Conservation (phyloP, 2,797 vertebrate genomes). For the Pogonophryne albipinna region DNA sequence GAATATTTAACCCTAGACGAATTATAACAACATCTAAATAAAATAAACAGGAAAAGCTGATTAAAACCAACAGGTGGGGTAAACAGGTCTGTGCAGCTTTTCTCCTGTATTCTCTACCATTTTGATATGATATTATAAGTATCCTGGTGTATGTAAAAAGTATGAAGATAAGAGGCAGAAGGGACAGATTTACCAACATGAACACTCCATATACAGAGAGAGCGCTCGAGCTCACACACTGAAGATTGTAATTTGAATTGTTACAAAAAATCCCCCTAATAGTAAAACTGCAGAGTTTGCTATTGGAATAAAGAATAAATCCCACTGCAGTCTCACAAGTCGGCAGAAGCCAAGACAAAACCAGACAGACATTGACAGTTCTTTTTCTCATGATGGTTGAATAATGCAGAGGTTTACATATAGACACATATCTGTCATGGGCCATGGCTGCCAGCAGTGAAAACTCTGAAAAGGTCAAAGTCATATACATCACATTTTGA, state of each 20-base stretch:
- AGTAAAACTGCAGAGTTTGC: too few relatives aligned
- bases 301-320: too few relatives aligned
- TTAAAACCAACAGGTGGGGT: constrained; percentile 12
- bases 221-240: too few relatives aligned
- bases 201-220: not conserved
- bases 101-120: not conserved
- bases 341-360: constrained; percentile 21
- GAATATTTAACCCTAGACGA: not conserved
- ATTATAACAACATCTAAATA: constrained; percentile 30
- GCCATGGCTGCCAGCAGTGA: constrained; percentile 57
- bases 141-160: constrained; percentile 15
- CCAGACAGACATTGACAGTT: not conserved
- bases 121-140: not conserved
- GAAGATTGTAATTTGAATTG: not conserved
- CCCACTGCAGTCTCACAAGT: not conserved
- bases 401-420: constrained; percentile 63
- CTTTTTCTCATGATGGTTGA: too few relatives aligned
- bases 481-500: constrained; percentile 15
- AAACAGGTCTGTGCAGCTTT: constrained; percentile 19
- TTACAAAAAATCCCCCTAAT: too few relatives aligned
- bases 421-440: constrained; percentile 60
- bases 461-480: constrained; percentile 25
- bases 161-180: constrained; percentile 4
- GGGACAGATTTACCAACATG: too few relatives aligned
- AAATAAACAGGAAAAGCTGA: constrained; percentile 38